phyloP scores from a whole-genome alignment of 2,888 invertebrate species.

The Amiota minor region DNA sequence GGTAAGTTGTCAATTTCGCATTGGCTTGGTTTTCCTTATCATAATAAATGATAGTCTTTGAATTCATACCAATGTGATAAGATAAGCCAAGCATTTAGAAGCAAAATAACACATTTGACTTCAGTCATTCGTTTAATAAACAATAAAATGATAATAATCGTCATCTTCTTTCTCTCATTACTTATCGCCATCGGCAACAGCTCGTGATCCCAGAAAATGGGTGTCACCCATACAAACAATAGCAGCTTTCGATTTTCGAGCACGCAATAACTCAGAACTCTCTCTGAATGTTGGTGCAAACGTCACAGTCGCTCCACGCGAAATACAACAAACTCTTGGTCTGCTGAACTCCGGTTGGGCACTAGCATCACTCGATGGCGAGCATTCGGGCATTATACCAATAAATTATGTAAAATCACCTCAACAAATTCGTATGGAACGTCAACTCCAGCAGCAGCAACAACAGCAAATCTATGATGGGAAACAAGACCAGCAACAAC shows the following conservation, averaged over 20 bases:
- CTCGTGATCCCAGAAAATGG: conserved; percentile 82
- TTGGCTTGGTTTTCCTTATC: conserved; percentile 52
- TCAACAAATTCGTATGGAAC: conserved; percentile 63
- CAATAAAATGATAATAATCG: background rate
- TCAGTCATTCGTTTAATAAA: background rate
- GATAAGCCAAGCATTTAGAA: conserved; percentile 17
- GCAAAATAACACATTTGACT: background rate
- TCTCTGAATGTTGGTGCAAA: conserved; percentile 84
- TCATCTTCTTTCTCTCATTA: background rate
- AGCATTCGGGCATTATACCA: conserved; percentile 79
- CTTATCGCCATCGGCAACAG: conserved; percentile 66
- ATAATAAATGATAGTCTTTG: background rate
- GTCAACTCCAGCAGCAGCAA: conserved; percentile 28
- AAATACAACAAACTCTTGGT: conserved; percentile 81
- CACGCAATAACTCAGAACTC: conserved; percentile 83
- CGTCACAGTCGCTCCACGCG: conserved; percentile 86
- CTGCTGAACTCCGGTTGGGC: conserved; percentile 82
- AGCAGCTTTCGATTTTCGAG: conserved; percentile 84
- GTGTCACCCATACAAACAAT: conserved; percentile 79
- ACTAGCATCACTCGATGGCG: conserved; percentile 77
- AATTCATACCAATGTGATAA: conserved; percentile 5
- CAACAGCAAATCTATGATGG: conserved; percentile 20
- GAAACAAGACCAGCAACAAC: background rate
- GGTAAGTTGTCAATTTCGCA: conserved; percentile 74
- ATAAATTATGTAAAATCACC: conserved; percentile 76